Base-by-base conservation (phyloP, 2,113 vertebrate species). In the Misgurnus mizolepis region DNA sequence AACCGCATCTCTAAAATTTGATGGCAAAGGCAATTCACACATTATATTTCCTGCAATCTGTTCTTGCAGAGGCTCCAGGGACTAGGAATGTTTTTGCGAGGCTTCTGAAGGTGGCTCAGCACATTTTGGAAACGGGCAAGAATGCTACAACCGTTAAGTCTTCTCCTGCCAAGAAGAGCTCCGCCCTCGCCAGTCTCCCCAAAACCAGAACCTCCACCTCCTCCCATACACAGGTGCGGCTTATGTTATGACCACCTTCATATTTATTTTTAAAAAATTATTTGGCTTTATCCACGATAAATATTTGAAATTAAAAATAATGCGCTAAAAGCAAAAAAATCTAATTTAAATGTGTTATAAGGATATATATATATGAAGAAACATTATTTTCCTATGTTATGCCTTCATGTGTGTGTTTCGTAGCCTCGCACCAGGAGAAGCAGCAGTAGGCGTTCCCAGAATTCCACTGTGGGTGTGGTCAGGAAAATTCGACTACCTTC, bases 81-180 rank as follows among this genome's bases (percentile, higher is more conserved):
- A 43, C 85, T 9, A 85, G 84, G 64, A 87, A 80, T 50, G 82
- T 90, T 8, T 80, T 92, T 76, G 80, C 68, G 1, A 85, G 89
- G 1, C 53, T 91, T 64, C 66, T 91, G 76, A 87, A 79, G 10
- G 53, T 88, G 61, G 90, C 88, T 6, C 89, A 91, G 79, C 83
- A 81, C 85, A 65, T 93, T 75, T 40, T 86, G 47, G 85, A 87
- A 17, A 81, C 88, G 0, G 80, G 82, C 47, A 76, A 79, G 39
- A 76, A 86, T 22, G 81, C 47, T 11, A 12, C 18, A 0, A 75
- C 83, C 9, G 79, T 64, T 22, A 88, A 85, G 69, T 49, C 27
- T 10, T 74, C 84, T 71, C 79, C 85, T 56, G 39, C 71, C 11
- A 83, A 81, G 40, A 55, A 27, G 27, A 84, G 14, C 47, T 27